Evolutionary conservation across 2,888 invertebrate species (phyloP), one percentile per base, ranked within the genome.

Genomic region (Sinelater perroti): DNA sequence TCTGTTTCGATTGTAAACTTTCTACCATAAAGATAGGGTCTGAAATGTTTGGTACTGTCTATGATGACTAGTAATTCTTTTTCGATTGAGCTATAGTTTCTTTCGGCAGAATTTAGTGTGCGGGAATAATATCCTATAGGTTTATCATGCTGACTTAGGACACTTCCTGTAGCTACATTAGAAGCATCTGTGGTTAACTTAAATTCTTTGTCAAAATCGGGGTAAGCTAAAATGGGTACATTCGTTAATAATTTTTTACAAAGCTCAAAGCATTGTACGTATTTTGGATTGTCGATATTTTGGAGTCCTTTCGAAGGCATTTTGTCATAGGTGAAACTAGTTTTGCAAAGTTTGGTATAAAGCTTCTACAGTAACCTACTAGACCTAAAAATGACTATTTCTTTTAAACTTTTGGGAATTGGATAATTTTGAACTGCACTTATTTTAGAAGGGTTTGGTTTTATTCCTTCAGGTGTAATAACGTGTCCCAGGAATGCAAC

Each of bases 131-230:
- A 60, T 20, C 20, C 36, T 2, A 60, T 45, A 2, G 60, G 56
- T 31, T 14, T 28, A 1, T 18, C 5, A 10, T 49, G 28, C 36
- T 60, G 46, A 2, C 47, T 56, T 20, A 56, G 31, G 1, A 56
- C 47, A 1, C 18, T 45, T 11, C 60, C 56, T 7, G 52, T 20
- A n/a, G 60, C 60, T 30, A 56, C 17, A 13, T 59, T 59, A 2
- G 20, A 46, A 3, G 28, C 45, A 57, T 26, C 16, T 21, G 10
- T 42, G 1, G 14, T 24, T 1, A 49, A 13, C 1, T 24, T 21
- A 36, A 65, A 63, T 18, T 35, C 17, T 40, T 63, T 53, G 1
- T 47, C 40, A 36, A 65, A 65, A 31, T 63, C 60, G 1, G 65
- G 65, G 38, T 62, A 63, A 3, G 40, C 17, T 14, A 60, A 28